A percentile compares a stretch with the other conserved stretches of the same genome.
Evolutionary conservation across 2,113 vertebrate species (phyloP).

Genomic region (Melierax canorus): DNA sequence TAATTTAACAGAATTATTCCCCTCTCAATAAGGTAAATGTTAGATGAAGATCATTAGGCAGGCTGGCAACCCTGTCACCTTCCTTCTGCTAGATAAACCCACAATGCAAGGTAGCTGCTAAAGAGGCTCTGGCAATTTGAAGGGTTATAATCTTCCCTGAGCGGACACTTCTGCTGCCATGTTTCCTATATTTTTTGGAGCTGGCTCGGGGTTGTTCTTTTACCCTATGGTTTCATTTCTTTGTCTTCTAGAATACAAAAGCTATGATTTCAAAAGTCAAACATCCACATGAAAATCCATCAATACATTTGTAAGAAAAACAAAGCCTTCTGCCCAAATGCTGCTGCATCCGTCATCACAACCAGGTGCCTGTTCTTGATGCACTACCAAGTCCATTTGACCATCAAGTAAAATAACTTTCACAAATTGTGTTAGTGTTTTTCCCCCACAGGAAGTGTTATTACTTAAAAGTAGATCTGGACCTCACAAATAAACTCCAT

Average conservation of each 20-base stretch:
- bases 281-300: not conserved
- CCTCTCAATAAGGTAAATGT: slow-evolving; percentile 41
- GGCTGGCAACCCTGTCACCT: slow-evolving; percentile 35
- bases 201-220: not conserved
- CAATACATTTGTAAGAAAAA: not conserved
- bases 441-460: slow-evolving; percentile 1
- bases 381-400: not conserved
- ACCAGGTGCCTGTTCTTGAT: not conserved
- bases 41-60: slow-evolving; percentile 55
- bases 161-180: not conserved
- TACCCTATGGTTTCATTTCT: not conserved
- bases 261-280: not conserved
- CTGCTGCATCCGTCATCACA: not conserved
- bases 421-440: slow-evolving; percentile 12
- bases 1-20: slow-evolving; percentile 61
- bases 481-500: slow-evolving; percentile 21
- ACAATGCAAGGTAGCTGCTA: slow-evolving; percentile 2
- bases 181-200: not conserved
- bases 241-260: not conserved
- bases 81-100: slow-evolving; percentile 24
- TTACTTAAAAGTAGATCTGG: slow-evolving; percentile 11
- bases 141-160: not conserved
- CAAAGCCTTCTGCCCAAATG: not conserved
- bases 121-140: slow-evolving; percentile 1
- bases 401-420: slow-evolving; percentile 31